Evolutionary conservation across 2,888 invertebrate genomes (phyloP).

Genomic region (Sarcophaga caerulescens): DNA sequence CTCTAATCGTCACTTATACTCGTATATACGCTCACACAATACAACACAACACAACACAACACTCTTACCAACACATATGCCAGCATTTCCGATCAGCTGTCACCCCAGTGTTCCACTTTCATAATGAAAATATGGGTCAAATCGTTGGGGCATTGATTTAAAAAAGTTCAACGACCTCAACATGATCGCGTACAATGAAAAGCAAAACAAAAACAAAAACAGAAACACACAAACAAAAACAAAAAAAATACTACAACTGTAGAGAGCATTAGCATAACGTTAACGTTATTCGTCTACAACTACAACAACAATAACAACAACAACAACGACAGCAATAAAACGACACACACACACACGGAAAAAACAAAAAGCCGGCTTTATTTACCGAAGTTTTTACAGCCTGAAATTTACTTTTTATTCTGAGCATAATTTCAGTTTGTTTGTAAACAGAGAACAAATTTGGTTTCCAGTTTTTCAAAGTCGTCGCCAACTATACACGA

Average conservation of each 20-base stretch:
- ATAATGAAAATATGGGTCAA: slow-evolving; percentile 77
- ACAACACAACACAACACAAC: slow-evolving; percentile 5
- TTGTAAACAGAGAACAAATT: slow-evolving; percentile 65
- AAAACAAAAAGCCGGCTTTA: slow-evolving; percentile 62
- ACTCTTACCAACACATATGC: slow-evolving; percentile 50
- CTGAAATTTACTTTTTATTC: slow-evolving; percentile 67
- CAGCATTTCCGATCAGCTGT: slow-evolving; percentile 76
- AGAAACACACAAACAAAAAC: slow-evolving; percentile 16
- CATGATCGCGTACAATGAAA: slow-evolving; percentile 59
- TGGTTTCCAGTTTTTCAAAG: not conserved
- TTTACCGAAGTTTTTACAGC: slow-evolving; percentile 50
- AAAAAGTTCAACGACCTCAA: slow-evolving; percentile 73
- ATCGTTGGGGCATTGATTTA: slow-evolving; percentile 74
- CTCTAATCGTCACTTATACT: slow-evolving; percentile 60
- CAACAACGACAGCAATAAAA: slow-evolving; percentile 47
- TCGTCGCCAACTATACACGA: not conserved
- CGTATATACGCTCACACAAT: slow-evolving; percentile 49
- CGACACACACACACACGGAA: not conserved
- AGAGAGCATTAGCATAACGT: slow-evolving; percentile 45
- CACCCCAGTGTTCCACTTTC: slow-evolving; percentile 78
- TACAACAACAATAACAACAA: slow-evolving; percentile 48
- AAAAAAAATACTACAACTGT: slow-evolving; percentile 50
- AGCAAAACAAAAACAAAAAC: slow-evolving; percentile 7
- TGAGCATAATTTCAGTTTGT: slow-evolving; percentile 60
- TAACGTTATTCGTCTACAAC: slow-evolving; percentile 60